Percentiles rank a stretch among this genome's conserved stretches.
phyloP scores from a whole-genome alignment of 2,113 vertebrate genomes.

The Zosterops lateralis region DNA sequence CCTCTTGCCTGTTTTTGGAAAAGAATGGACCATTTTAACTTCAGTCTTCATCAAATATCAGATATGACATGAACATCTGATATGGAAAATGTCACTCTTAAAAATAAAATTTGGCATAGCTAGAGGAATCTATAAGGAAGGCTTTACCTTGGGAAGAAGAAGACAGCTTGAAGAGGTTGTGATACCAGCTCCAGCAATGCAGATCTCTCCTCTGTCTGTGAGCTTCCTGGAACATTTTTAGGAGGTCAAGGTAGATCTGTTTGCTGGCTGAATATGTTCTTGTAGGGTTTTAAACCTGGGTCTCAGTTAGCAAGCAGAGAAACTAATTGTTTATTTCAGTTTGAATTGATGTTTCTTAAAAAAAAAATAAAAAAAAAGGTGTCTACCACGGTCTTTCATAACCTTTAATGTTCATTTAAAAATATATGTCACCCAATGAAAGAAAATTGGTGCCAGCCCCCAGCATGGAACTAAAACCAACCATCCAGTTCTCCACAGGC shows the following conservation, averaged over 20 bases:
- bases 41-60: neutral
- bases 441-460: neutral
- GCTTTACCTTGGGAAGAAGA: neutral
- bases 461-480: constrained; percentile 17
- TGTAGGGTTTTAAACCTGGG: neutral
- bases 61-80: neutral
- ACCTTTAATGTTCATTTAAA: constrained; percentile 27
- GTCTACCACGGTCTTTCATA: neutral
- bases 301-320: neutral
- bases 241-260: neutral
- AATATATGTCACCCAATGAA: neutral
- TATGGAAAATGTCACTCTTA: neutral
- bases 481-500: neutral
- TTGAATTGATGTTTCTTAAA: neutral
- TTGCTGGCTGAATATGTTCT: neutral
- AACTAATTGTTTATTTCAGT: neutral
- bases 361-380: neutral
- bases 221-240: neutral
- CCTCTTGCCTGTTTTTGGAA: neutral
- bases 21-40: neutral
- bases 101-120: neutral
- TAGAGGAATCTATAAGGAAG: neutral
- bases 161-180: neutral
- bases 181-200: neutral
- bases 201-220: neutral